phyloP scores from a whole-genome alignment of 2,888 invertebrate genomes.

The Falcaria lacertinaria region DNA sequence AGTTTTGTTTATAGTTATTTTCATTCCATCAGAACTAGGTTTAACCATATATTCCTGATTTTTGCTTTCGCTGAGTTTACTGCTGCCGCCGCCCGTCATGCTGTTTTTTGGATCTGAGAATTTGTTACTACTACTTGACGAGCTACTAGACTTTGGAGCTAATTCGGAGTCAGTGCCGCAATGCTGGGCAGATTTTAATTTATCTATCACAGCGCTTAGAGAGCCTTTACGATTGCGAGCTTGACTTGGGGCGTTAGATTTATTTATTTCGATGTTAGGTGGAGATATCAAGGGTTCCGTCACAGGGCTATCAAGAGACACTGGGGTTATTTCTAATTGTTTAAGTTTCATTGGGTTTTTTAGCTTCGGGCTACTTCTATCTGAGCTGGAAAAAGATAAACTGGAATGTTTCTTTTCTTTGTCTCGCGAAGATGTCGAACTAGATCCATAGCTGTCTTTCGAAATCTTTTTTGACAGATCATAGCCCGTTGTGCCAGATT shows the following conservation, averaged over 20 bases:
- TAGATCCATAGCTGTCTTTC: constrained; percentile 66
- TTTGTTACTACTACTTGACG: constrained; percentile 60
- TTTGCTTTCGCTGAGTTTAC: constrained; percentile 74
- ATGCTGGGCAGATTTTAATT: constrained; percentile 88
- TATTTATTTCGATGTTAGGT: constrained; percentile 79
- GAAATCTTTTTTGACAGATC: constrained; percentile 78
- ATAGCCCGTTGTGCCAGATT: constrained; percentile 76
- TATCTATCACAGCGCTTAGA: constrained; percentile 92
- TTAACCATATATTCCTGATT: constrained; percentile 94
- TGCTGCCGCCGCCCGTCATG: constrained; percentile 48
- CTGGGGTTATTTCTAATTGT: constrained; percentile 81
- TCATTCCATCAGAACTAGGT: constrained; percentile 92
- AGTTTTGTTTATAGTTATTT: constrained; percentile 94
- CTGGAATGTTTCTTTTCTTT: constrained; percentile 79
- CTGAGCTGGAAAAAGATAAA: constrained; percentile 74
- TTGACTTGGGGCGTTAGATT: constrained; percentile 80
- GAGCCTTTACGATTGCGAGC: constrained; percentile 86
- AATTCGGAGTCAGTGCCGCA: constrained; percentile 77
- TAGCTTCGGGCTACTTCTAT: constrained; percentile 82
- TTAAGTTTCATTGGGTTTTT: constrained; percentile 85
- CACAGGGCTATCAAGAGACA: constrained; percentile 71
- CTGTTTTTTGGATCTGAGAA: constrained; percentile 73
- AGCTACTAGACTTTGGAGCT: constrained; percentile 67
- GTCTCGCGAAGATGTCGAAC: constrained; percentile 65
- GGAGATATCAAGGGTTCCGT: constrained; percentile 70